Conservation (phyloP, 2,113 vertebrate genomes). For the Cisticola juncidis region DNA sequence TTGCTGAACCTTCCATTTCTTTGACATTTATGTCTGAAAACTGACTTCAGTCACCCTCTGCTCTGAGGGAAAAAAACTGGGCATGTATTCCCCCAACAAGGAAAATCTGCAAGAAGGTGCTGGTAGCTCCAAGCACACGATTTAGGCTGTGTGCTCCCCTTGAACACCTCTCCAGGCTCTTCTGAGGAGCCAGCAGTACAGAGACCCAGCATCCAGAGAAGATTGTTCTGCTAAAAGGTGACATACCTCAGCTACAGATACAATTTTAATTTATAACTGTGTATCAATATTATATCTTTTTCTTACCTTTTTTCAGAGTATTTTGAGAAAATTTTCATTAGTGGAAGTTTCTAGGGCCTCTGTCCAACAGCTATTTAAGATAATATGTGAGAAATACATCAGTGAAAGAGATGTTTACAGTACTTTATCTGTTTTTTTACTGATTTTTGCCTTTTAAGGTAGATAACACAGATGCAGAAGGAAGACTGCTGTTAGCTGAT, state of each 20-base stretch:
- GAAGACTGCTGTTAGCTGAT: conserved; percentile 90
- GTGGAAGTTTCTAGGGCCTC: background rate
- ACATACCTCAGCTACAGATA: background rate
- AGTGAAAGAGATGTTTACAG: background rate
- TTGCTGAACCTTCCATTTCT: background rate
- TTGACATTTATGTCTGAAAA: background rate
- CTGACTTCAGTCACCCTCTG: background rate
- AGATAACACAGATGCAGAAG: conserved; percentile 96
- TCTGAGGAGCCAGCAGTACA: background rate
- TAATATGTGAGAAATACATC: background rate
- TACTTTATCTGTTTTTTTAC: background rate
- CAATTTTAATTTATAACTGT: background rate
- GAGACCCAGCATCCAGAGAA: background rate
- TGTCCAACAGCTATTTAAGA: background rate
- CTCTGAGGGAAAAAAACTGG: background rate
- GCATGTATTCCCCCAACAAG: background rate
- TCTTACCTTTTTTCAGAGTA: background rate
- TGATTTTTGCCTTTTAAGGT: conserved; percentile 74
- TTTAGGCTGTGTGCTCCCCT: background rate
- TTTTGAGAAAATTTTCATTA: background rate
- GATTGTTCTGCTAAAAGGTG: background rate
- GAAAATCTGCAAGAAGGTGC: background rate
- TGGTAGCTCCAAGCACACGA: background rate
- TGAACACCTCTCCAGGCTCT: background rate
- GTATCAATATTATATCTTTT: background rate